Evolutionary conservation across 1,140 invertebrate species (phyloP).

Genomic region (Cydia pomonella): DNA sequence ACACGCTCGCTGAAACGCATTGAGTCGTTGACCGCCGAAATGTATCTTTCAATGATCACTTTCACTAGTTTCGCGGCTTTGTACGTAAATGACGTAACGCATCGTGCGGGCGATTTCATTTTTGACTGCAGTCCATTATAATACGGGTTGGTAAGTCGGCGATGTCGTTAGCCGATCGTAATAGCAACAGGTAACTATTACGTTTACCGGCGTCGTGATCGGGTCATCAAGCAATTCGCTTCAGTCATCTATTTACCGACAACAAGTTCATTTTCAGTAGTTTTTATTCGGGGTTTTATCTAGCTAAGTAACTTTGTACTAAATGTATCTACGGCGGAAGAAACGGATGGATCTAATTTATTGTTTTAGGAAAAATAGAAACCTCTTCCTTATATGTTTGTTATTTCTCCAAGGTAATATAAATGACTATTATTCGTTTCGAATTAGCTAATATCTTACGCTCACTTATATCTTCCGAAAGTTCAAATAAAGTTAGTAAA

Average conservation of each 20-base stretch:
- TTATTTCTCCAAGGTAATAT: too few relatives aligned
- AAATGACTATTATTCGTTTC: too few relatives aligned
- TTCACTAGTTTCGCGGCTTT: slow-evolving; percentile 68
- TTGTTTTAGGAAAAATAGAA: too few relatives aligned
- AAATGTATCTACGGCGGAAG: too few relatives aligned
- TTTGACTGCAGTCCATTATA: slow-evolving; percentile 39
- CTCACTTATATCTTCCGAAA: background rate
- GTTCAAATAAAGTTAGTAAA: background rate
- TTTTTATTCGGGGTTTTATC: background rate
- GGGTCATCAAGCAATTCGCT: slow-evolving; percentile 13
- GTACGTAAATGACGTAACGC: slow-evolving; percentile 55
- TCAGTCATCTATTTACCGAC: slow-evolving; percentile 27
- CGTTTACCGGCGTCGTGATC: slow-evolving; percentile 20
- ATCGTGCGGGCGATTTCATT: slow-evolving; percentile 57
- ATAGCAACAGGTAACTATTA: slow-evolving; percentile 25
- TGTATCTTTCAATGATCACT: slow-evolving; percentile 53
- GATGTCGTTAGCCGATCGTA: slow-evolving; percentile 13
- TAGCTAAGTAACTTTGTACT: too few relatives aligned
- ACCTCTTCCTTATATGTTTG: too few relatives aligned
- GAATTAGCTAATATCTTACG: slow-evolving; percentile 24
- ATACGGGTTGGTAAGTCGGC: background rate
- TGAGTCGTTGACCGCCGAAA: slow-evolving; percentile 51
- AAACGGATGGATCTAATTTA: too few relatives aligned
- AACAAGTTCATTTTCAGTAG: slow-evolving; percentile 12
- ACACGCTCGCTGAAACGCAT: slow-evolving; percentile 15